Evolutionary conservation across 2,113 vertebrate species (phyloP).

Genomic region (Indicator indicator): DNA sequence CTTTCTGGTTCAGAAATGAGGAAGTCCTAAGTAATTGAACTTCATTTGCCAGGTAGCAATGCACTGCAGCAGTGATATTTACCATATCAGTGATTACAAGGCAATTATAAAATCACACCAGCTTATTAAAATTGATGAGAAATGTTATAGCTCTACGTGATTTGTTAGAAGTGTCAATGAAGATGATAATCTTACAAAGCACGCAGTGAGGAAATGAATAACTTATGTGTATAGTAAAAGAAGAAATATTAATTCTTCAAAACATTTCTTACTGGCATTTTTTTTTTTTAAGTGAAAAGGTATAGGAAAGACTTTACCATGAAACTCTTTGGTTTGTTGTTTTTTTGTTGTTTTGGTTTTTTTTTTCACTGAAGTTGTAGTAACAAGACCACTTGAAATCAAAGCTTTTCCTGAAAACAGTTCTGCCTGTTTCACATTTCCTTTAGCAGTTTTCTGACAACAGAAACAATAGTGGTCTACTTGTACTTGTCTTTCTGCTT

Average conservation of each 20-base stretch:
- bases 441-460: not conserved
- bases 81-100: constrained; percentile 31
- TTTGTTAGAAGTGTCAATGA: not conserved
- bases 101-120: constrained; percentile 45
- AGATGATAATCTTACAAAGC: not conserved
- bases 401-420: not conserved
- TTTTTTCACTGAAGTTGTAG: not conserved
- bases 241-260: not conserved
- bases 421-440: not conserved
- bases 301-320: not conserved
- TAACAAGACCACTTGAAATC: not conserved
- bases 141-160: not conserved
- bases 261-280: not conserved
- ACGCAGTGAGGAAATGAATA: not conserved
- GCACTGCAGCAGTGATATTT: constrained; percentile 40
- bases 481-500: not conserved
- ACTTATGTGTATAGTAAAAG: not conserved
- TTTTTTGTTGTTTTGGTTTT: no score
- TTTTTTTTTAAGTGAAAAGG: not conserved
- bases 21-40: constrained; percentile 4
- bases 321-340: not conserved
- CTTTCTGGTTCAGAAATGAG: not conserved
- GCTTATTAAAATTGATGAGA: constrained; percentile 28
- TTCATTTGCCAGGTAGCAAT: constrained; percentile 30
- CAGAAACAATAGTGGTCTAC: not conserved